Evolutionary conservation across 2,113 vertebrate species (phyloP).

Genomic region (Tachycineta bicolor): DNA sequence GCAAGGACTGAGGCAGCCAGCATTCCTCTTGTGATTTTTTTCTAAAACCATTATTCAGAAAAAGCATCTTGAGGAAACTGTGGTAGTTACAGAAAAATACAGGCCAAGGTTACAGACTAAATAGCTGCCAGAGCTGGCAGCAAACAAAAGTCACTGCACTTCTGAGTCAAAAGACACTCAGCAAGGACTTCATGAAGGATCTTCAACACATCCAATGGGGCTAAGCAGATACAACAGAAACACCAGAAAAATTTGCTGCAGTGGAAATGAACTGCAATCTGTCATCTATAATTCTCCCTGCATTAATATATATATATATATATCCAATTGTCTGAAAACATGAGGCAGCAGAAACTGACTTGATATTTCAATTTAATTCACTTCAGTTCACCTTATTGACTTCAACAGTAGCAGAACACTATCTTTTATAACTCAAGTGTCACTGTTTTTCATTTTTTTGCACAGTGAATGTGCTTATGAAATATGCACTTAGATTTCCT

Average conservation of each 20-base stretch:
- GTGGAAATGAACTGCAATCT: not conserved
- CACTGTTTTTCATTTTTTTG: constrained; percentile 10
- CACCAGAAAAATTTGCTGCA: not conserved
- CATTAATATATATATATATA: no score
- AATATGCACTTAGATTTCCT: not conserved
- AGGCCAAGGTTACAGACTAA: not conserved
- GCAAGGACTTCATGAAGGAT: not conserved
- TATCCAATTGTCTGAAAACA: constrained; percentile 42
- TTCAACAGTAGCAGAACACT: constrained; percentile 1
- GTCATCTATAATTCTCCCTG: not conserved
- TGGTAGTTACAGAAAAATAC: not conserved
- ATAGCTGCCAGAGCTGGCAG: not conserved
- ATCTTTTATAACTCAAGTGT: not conserved
- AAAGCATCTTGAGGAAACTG: not conserved
- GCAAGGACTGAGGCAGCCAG: not conserved
- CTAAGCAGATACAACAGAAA: not conserved
- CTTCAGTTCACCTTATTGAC: constrained; percentile 9
- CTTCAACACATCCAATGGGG: not conserved
- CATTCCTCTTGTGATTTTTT: not conserved
- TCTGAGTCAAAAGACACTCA: not conserved
- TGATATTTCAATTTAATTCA: constrained; percentile 40
- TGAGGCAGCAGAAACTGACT: constrained; percentile 10
- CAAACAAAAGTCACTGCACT: not conserved
- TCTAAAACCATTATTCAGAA: not conserved
- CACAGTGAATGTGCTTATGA: not conserved